These are phyloP conservation scores for Agrochola macilenta DNA, from an alignment of 2,888 invertebrate genomes.

Conservation along the genomic window DNA sequence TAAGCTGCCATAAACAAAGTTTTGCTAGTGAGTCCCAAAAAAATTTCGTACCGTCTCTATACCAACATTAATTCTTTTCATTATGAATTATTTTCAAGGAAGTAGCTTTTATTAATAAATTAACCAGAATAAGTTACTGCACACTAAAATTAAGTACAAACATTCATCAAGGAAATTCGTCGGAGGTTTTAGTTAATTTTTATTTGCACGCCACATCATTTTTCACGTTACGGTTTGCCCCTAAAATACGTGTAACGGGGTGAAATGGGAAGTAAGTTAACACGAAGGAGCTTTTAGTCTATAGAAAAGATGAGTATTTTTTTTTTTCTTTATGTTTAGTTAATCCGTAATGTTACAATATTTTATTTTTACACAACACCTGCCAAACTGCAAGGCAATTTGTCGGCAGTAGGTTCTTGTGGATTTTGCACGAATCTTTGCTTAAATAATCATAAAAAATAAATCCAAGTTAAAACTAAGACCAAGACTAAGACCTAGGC, in stretches of 20 bases:
- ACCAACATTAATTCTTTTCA: neutral
- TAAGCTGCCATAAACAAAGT: neutral
- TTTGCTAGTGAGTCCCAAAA: neutral
- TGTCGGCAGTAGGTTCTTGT: too few relatives aligned
- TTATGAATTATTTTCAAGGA: too few relatives aligned
- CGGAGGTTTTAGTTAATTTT: slow-evolving; percentile 29
- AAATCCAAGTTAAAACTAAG: too few relatives aligned
- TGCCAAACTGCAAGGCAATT: too few relatives aligned
- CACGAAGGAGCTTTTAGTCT: slow-evolving; percentile 10
- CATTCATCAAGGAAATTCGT: slow-evolving; percentile 18
- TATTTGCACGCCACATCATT: slow-evolving; percentile 33
- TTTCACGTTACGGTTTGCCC: slow-evolving; percentile 29
- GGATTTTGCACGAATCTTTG: too few relatives aligned
- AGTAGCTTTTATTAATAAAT: slow-evolving; percentile 2
- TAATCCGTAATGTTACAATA: too few relatives aligned
- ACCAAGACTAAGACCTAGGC: too few relatives aligned
- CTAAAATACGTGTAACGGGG: slow-evolving; percentile 8
- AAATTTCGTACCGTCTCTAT: neutral
- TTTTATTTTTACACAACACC: too few relatives aligned
- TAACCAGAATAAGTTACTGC: neutral
- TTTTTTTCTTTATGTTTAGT: too few relatives aligned
- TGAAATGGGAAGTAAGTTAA: slow-evolving; percentile 11
- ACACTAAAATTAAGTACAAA: slow-evolving; percentile 4
- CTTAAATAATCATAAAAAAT: too few relatives aligned
- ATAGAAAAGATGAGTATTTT: neutral